A percentile compares a stretch with the other conserved stretches of the same genome.
These are phyloP conservation scores for Schlechtendalia chinensis DNA, from an alignment of 1,140 invertebrate genomes.

Conservation along the genomic window DNA sequence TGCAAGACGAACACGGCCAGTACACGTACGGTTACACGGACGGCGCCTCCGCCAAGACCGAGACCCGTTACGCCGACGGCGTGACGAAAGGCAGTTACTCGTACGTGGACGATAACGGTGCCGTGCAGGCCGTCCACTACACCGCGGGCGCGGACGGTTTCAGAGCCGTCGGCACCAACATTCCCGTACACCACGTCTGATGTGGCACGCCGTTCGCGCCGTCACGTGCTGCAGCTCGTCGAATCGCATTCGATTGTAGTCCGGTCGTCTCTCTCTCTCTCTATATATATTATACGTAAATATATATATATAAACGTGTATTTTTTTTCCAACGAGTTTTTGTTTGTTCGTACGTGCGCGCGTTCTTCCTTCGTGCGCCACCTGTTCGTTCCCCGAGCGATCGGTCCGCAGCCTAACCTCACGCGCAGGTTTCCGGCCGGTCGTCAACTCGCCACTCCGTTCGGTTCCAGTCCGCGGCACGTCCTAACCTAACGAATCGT, in stretches of 20 bases:
- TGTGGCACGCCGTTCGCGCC: no score
- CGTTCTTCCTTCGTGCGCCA: no score
- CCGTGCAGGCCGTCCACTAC: slow-evolving; percentile 65
- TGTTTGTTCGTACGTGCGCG: neutral
- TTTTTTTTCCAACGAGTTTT: neutral
- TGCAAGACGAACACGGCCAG: slow-evolving; percentile 66
- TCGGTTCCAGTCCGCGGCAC: no score
- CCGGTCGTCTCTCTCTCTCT: neutral
- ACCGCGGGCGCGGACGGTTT: slow-evolving; percentile 65
- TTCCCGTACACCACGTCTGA: slow-evolving; percentile 56
- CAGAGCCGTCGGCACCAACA: slow-evolving; percentile 65
- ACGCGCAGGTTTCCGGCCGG: no score
- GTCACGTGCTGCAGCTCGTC: no score
- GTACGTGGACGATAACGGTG: slow-evolving; percentile 66
- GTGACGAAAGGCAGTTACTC: slow-evolving; percentile 66
- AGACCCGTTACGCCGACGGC: slow-evolving; percentile 64
- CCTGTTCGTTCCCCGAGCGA: no score
- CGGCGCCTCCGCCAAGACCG: slow-evolving; percentile 64
- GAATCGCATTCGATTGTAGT: neutral
- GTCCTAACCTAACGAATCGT: no score
- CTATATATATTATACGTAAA: no score
- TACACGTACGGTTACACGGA: slow-evolving; percentile 68
- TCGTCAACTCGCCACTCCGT: no score
- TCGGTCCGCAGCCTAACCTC: no score
- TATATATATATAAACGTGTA: neutral